Evolutionary conservation across 2,888 invertebrate genomes (phyloP), one percentile per base, ranked within the genome.

Genomic region (Diploptera punctata): DNA sequence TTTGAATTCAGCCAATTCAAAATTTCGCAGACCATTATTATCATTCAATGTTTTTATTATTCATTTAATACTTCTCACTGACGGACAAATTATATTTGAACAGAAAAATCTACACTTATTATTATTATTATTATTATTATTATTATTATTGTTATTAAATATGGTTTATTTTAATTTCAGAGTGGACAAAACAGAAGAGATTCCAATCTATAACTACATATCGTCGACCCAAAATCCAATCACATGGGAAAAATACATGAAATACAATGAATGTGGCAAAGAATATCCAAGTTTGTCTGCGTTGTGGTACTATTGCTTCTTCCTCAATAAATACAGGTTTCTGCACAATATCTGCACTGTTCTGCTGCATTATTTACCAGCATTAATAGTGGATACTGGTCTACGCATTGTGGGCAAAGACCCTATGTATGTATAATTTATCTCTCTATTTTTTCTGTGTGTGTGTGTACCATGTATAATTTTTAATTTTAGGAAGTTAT

Each of bases 161-260:
- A n/a, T n/a, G n/a, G n/a, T n/a, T n/a, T n/a, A n/a, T n/a, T n/a
- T n/a, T n/a, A n/a, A n/a, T n/a, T 33, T 33, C 33, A 33, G 33
- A 33, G 10, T 7, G 7, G 10, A 33, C 33, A 33, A 33, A 33
- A 33, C 5, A 33, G 33, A 33, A 33, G 80, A 83, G 79, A 80
- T 85, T 80, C 86, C 89, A 0, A 90, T 97, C 57, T 97, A 93
- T 84, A 97, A 97, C 83, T 94, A 91, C 81, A 93, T 95, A 1
- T 93, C 96, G 0, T 93, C 94, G 0, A 86, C 86, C 1, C 88
- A 93, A 74, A 94, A 95, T 79, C 89, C 90, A 1, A 83, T 97
- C 52, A 90, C 90, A 0, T 98, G 97, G 97, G 87, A 85, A 0
- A 87, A 91, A 60, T 93, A 93, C 78, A 81, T 84, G 77, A 73